These are phyloP conservation scores for Aproaerema taeniolella DNA, from an alignment of 2,888 invertebrate genomes.

Conservation along the genomic window DNA sequence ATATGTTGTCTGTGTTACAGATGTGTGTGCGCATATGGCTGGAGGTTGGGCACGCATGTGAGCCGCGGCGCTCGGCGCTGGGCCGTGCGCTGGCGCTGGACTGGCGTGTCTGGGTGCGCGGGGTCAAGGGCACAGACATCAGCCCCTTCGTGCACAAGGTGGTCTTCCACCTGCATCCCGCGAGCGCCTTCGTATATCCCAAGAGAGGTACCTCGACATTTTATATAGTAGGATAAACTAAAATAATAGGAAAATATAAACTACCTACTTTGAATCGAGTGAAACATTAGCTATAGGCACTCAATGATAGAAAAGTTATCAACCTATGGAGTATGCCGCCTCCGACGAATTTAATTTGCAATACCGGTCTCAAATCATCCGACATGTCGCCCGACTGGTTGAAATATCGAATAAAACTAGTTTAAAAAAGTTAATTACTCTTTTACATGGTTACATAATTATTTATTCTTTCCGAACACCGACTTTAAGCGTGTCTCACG, in stretches of 20 bases:
- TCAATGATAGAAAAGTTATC: too few relatives aligned
- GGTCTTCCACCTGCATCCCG: constrained; percentile 61
- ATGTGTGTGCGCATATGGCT: constrained; percentile 73
- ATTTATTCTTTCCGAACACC: constrained; percentile 6
- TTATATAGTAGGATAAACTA: too few relatives aligned
- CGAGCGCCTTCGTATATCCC: constrained; percentile 64
- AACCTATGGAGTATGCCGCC: neutral
- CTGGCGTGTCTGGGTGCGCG: constrained; percentile 70
- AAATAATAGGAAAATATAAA: neutral
- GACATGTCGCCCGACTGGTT: neutral
- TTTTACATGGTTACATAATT: too few relatives aligned
- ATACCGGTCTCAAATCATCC: constrained; percentile 1
- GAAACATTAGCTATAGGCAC: too few relatives aligned
- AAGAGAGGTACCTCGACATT: constrained; percentile 69
- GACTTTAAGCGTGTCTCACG: constrained; percentile 3
- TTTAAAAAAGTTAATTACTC: constrained; percentile 6
- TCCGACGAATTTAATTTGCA: constrained; percentile 2
- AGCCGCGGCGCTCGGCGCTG: constrained; percentile 53
- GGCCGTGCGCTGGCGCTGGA: constrained; percentile 62
- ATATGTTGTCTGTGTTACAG: constrained; percentile 30
- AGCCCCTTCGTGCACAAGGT: constrained; percentile 69
- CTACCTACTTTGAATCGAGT: too few relatives aligned
- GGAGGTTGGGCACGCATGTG: constrained; percentile 68
- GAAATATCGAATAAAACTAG: constrained; percentile 6
- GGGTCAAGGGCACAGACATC: constrained; percentile 58